These are phyloP conservation scores for Hipposideros larvatus DNA, from an alignment of 2,797 vertebrate species.

Conservation along the genomic window DNA sequence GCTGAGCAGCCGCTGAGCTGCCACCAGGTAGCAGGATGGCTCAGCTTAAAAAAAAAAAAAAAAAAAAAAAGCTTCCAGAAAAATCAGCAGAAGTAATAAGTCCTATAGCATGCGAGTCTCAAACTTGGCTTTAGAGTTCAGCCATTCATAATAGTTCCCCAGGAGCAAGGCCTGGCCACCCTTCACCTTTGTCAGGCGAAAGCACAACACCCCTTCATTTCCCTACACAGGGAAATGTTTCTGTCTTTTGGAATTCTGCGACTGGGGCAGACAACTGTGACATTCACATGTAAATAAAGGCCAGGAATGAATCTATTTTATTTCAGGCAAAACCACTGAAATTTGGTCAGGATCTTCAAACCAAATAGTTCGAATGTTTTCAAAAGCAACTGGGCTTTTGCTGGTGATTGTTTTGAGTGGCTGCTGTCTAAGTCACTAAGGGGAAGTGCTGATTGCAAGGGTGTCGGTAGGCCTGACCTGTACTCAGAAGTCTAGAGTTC, in stretches of 20 bases:
- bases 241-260: slow-evolving; percentile 56
- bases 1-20: no score
- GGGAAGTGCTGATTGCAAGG: slow-evolving; percentile 9
- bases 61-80: slow-evolving; percentile 58
- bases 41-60: no score
- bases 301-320: slow-evolving; percentile 65
- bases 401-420: slow-evolving; percentile 49
- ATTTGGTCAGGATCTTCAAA: slow-evolving; percentile 48
- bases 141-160: slow-evolving; percentile 32
- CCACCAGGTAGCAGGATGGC: no score
- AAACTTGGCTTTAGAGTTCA: slow-evolving; percentile 38
- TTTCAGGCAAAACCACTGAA: slow-evolving; percentile 32
- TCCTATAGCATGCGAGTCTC: neutral
- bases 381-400: slow-evolving; percentile 42
- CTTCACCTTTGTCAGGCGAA: slow-evolving; percentile 32
- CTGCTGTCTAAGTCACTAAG: slow-evolving; percentile 49
- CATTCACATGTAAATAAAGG: slow-evolving; percentile 57
- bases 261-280: slow-evolving; percentile 46
- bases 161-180: neutral
- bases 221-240: slow-evolving; percentile 27
- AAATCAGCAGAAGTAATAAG: slow-evolving; percentile 60
- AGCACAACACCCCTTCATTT: slow-evolving; percentile 47
- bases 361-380: slow-evolving; percentile 65
- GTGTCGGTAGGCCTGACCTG: neutral
- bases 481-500: slow-evolving; percentile 53